Evolutionary conservation across 2,113 vertebrate species (phyloP).

Genomic region (Callopanchax toddi): DNA sequence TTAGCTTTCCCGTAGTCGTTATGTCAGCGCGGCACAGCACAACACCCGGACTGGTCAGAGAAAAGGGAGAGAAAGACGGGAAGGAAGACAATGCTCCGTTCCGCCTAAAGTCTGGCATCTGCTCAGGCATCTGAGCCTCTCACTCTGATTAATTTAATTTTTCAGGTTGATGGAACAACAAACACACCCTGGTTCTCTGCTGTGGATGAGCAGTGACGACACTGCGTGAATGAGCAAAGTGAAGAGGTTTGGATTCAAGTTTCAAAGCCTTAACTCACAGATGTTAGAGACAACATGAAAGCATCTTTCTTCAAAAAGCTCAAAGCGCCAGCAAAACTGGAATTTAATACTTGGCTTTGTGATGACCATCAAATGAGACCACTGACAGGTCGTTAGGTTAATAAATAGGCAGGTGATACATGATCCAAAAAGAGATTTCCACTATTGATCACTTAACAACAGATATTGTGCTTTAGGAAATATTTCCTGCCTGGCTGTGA

Average conservation of each 20-base stretch:
- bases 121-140: not conserved
- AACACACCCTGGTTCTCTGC: slow-evolving; percentile 13
- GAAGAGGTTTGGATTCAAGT: slow-evolving; percentile 24
- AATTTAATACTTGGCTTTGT: slow-evolving; percentile 51
- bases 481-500: not conserved
- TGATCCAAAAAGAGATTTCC: slow-evolving; percentile 52
- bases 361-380: slow-evolving; percentile 28
- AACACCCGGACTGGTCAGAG: slow-evolving; percentile 28
- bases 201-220: not conserved
- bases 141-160: slow-evolving; percentile 36
- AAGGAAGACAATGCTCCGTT: slow-evolving; percentile 40
- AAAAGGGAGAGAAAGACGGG: slow-evolving; percentile 30
- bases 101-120: slow-evolving; percentile 25
- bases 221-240: slow-evolving; percentile 15
- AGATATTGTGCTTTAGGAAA: slow-evolving; percentile 31
- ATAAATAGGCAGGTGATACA: slow-evolving; percentile 47
- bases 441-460: slow-evolving; percentile 59
- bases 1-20: slow-evolving; percentile 69
- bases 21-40: slow-evolving; percentile 60
- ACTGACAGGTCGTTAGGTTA: slow-evolving; percentile 45
- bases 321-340: slow-evolving; percentile 28
- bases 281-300: slow-evolving; percentile 58
- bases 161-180: slow-evolving; percentile 16
- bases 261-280: slow-evolving; percentile 52
- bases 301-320: slow-evolving; percentile 41